Conservation (phyloP, 2,888 invertebrate genomes). For the Operophtera brumata region DNA sequence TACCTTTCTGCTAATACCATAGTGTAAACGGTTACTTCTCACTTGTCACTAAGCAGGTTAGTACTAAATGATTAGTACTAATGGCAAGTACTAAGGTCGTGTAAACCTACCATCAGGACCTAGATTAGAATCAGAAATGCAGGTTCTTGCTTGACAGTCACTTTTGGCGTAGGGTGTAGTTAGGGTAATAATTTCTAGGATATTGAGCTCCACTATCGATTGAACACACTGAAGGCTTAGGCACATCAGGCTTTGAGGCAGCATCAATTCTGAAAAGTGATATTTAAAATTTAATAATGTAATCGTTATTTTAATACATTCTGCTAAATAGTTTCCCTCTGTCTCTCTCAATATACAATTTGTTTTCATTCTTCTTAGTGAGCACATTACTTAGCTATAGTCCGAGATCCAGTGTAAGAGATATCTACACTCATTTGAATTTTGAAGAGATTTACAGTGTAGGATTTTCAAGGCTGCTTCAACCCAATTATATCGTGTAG, state of each 20-base stretch:
- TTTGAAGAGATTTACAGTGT: too few species aligned
- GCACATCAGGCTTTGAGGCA: conserved; percentile 46
- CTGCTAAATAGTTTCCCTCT: conserved; percentile 42
- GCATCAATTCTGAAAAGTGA: conserved; percentile 61
- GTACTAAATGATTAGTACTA: too few species aligned
- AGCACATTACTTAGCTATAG: conserved; percentile 48
- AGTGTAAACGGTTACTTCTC: too few species aligned
- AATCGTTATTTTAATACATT: conserved; percentile 53
- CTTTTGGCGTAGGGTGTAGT: not conserved
- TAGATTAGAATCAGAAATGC: too few species aligned
- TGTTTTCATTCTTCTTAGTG: conserved; percentile 44
- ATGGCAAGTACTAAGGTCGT: too few species aligned
- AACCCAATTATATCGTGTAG: too few species aligned
- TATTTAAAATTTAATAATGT: conserved; percentile 55
- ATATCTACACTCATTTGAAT: too few species aligned
- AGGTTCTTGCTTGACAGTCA: not conserved
- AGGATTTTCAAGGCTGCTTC: too few species aligned
- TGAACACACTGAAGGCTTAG: conserved; percentile 39
- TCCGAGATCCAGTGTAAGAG: too few species aligned
- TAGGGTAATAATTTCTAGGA: not conserved
- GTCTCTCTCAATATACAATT: conserved; percentile 35
- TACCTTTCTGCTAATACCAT: too few species aligned
- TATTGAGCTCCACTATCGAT: conserved; percentile 20
- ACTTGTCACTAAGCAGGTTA: too few species aligned
- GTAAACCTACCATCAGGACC: too few species aligned